Evolutionary conservation across 92 coral and sea anemone genomes (phyloP), one percentile per base, ranked within the genome.

Genomic region (Chrysogorgia sp.): DNA sequence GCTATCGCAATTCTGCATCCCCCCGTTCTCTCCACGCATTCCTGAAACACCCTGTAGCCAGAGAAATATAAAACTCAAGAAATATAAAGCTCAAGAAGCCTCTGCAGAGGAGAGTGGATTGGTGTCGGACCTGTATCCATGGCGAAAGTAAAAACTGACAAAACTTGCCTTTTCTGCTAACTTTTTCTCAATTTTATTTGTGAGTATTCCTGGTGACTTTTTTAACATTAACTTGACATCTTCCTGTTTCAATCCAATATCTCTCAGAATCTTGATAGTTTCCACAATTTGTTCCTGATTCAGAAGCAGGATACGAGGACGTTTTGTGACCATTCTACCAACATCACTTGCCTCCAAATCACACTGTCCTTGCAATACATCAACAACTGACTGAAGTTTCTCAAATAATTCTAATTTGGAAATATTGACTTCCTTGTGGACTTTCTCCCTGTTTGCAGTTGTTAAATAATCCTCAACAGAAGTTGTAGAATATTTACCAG

Each of bases 191-290:
- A 87, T 80, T 47, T 68, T 91, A 3, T 90, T 87, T 0, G 98
- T 93, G 61, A 93, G 65, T 41, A 93, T 86, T 28, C 98, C 98
- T 0, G 98, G 98, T 0, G 98, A 58, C 30, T 83, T 74, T 58
- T 74, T 93, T 59, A 93, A 77, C 28, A 86, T 90, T 28, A 86
- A 71, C 25, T 79, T 82, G 58, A 87, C 25, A 33, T 92, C 81
- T 22, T 82, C 88, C 0, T 91, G 84, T 40, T 87, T 56, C 24
- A 93, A 86, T 14, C 98, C 98, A 45, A 63, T 87, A 34, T 83
- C 77, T 58, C 84, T 66, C 83, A 93, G 63, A 15, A 84, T 57
- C 50, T 86, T 80, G 17, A 93, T 43, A 21, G 97, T 86, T 56
- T 30, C 67, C 56, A 64, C 82, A 13, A 91, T 57, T 76, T 82